Evolutionary conservation across 2,113 vertebrate species (phyloP).

Genomic region (Nothobranchius kuhntae): DNA sequence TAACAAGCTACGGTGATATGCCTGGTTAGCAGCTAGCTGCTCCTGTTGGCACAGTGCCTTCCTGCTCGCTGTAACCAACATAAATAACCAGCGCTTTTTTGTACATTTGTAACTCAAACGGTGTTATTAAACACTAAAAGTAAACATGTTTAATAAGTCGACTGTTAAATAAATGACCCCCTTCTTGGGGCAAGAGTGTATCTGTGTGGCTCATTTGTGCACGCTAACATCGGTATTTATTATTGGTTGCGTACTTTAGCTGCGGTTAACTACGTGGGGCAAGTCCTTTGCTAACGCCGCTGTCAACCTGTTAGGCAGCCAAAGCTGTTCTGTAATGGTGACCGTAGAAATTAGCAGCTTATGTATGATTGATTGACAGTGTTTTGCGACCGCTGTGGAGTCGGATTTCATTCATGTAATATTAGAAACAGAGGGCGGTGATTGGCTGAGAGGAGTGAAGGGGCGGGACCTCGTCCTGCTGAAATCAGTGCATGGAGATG

Average conservation of each 20-base stretch:
- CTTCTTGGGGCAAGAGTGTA: slow-evolving; percentile 17
- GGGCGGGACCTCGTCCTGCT: slow-evolving; percentile 78
- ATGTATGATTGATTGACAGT: slow-evolving; percentile 73
- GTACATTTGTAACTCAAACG: background rate
- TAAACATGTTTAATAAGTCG: slow-evolving; percentile 4
- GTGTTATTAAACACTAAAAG: background rate
- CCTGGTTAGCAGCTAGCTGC: slow-evolving; percentile 64
- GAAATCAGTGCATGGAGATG: slow-evolving; percentile 34
- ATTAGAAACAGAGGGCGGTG: slow-evolving; percentile 76
- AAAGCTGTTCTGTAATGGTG: slow-evolving; percentile 66
- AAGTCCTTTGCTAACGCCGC: background rate
- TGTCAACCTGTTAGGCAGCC: slow-evolving; percentile 46
- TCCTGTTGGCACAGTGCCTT: slow-evolving; percentile 4
- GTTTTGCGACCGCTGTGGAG: slow-evolving; percentile 49
- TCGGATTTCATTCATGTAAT: slow-evolving; percentile 76
- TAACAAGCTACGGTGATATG: slow-evolving; percentile 67
- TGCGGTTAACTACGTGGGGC: background rate
- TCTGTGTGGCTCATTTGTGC: slow-evolving; percentile 34
- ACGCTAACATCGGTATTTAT: slow-evolving; percentile 39
- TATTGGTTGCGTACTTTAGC: slow-evolving; percentile 13
- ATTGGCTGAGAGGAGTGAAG: slow-evolving; percentile 76
- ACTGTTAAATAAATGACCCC: slow-evolving; percentile 7
- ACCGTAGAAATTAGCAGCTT: slow-evolving; percentile 55
- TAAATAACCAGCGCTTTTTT: background rate
- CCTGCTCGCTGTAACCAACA: background rate